A percentile compares a stretch with the other conserved stretches of the same genome.
Evolutionary conservation across 2,797 vertebrate species (phyloP).

Genomic region (Siniperca scherzeri): DNA sequence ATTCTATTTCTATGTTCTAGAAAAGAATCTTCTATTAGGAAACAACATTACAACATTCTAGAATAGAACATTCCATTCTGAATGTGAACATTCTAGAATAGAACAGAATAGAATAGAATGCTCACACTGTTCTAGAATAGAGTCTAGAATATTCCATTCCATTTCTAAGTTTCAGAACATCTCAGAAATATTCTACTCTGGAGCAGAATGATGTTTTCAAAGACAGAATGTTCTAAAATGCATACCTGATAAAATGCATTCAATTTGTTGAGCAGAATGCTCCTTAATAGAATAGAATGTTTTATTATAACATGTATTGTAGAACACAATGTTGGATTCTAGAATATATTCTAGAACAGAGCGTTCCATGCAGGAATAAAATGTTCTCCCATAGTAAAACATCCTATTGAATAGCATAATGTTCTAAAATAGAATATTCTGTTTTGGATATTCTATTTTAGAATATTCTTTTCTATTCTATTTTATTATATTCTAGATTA

Average conservation of each 20-base stretch:
- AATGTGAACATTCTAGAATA: too few species aligned
- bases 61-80: neutral
- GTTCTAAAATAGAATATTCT: neutral
- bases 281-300: too few species aligned
- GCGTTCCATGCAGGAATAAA: neutral
- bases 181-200: neutral
- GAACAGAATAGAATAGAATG: neutral
- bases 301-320: neutral
- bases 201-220: too few species aligned
- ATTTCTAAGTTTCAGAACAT: neutral
- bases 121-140: too few species aligned
- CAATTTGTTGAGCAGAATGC: too few species aligned
- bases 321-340: neutral
- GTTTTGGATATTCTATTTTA: too few species aligned
- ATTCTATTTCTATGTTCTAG: neutral
- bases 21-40: neutral
- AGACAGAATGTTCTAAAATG: too few species aligned
- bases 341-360: neutral
- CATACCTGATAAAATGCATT: too few species aligned
- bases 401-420: neutral
- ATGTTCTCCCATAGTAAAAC: neutral
- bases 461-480: neutral
- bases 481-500: neutral
- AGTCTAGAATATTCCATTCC: neutral
- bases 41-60: neutral